Evolutionary conservation across 2,888 invertebrate genomes (phyloP).

Genomic region (Athrips mouffetella): DNA sequence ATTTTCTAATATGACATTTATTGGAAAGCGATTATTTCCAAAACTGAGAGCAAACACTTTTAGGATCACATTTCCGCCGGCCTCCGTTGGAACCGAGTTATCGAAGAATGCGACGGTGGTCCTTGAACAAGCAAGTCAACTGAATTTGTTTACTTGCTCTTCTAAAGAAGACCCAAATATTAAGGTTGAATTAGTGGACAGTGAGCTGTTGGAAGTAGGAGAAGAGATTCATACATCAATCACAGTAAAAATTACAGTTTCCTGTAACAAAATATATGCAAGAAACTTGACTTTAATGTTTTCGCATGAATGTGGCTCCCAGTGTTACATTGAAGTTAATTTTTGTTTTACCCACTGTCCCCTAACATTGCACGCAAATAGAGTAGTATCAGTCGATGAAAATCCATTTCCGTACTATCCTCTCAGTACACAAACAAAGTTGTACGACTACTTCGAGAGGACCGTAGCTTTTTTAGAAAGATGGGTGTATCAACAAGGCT

Average conservation of each 20-base stretch:
- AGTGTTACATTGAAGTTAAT: slow-evolving; percentile 56
- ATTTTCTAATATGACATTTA: slow-evolving; percentile 62
- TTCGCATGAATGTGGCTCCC: slow-evolving; percentile 48
- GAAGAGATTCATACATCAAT: slow-evolving; percentile 37
- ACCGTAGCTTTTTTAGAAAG: slow-evolving; percentile 58
- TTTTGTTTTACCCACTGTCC: slow-evolving; percentile 61
- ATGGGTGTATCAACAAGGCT: slow-evolving; percentile 73
- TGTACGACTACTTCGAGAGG: slow-evolving; percentile 52
- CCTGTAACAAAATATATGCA: slow-evolving; percentile 34
- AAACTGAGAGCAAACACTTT: slow-evolving; percentile 46
- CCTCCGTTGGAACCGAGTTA: slow-evolving; percentile 40
- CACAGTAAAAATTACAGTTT: slow-evolving; percentile 43
- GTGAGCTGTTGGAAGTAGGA: slow-evolving; percentile 29
- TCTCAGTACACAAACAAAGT: slow-evolving; percentile 37
- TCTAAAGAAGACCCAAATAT: slow-evolving; percentile 48
- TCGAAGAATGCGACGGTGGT: slow-evolving; percentile 40
- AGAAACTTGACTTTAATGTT: slow-evolving; percentile 44
- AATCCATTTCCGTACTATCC: slow-evolving; percentile 68
- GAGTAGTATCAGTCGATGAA: slow-evolving; percentile 36
- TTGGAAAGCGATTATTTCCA: slow-evolving; percentile 49
- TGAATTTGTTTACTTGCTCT: slow-evolving; percentile 44
- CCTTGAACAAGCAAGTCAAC: slow-evolving; percentile 39
- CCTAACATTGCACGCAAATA: slow-evolving; percentile 53
- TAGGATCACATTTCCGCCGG: slow-evolving; percentile 61
- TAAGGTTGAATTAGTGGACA: slow-evolving; percentile 37